Evolutionary conservation across 2,113 vertebrate species (phyloP).

Genomic region (Tautogolabrus adspersus): DNA sequence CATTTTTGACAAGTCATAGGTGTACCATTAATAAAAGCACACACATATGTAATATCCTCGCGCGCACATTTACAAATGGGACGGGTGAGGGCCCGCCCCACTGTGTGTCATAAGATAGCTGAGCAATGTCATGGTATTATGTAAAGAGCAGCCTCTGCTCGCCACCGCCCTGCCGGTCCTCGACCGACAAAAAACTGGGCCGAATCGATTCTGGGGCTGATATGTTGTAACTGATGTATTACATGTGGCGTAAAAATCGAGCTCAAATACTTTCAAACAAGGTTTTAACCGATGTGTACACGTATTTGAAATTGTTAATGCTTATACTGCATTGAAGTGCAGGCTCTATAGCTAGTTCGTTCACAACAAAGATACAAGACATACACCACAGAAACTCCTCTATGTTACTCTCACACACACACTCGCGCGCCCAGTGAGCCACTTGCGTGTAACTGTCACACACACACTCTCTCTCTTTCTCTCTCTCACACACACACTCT

Average conservation of each 20-base stretch:
- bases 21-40: neutral
- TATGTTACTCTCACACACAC: neutral
- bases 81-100: constrained; percentile 62
- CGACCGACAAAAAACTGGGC: constrained; percentile 62
- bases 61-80: neutral
- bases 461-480: constrained; percentile 7
- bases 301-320: neutral
- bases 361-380: neutral
- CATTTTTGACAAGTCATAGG: constrained; percentile 4
- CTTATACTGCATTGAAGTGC: neutral
- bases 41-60: neutral
- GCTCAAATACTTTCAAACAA: neutral
- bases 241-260: neutral
- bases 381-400: constrained; percentile 29
- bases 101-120: constrained; percentile 79
- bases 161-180: constrained; percentile 82
- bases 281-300: neutral
- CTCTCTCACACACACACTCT: constrained; percentile 4
- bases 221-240: neutral
- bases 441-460: constrained; percentile 51
- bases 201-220: constrained; percentile 16
- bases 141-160: constrained; percentile 79
- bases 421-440: constrained; percentile 41
- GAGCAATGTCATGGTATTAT: constrained; percentile 82
- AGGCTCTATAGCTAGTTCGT: neutral